These are phyloP conservation scores for Euthynnus affinis DNA, from an alignment of 2,797 vertebrate species.

Conservation along the genomic window DNA sequence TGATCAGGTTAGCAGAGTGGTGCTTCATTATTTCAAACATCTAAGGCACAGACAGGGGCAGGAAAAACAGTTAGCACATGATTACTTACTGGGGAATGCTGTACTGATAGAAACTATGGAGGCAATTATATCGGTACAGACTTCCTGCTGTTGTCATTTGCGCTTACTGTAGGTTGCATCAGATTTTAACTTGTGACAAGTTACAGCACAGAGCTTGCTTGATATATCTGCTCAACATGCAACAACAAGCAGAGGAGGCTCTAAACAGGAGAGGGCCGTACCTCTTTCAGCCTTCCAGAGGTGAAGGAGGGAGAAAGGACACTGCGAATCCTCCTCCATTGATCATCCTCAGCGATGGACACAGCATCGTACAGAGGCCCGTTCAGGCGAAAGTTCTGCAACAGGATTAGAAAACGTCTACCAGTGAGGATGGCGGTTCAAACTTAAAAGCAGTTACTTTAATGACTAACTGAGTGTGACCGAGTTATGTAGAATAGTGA, in stretches of 20 bases:
- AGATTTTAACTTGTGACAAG: too few relatives aligned
- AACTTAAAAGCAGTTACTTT: not conserved
- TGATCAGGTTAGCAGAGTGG: conserved; percentile 76
- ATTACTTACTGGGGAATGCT: not conserved
- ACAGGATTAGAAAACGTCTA: not conserved
- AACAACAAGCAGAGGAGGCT: not conserved
- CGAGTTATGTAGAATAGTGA: not conserved
- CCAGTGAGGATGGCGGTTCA: not conserved
- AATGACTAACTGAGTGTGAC: not conserved
- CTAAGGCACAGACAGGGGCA: conserved; percentile 62
- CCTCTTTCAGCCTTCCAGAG: conserved; percentile 89
- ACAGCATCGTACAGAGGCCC: conserved; percentile 80
- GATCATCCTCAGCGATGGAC: conserved; percentile 76
- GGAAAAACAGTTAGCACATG: not conserved
- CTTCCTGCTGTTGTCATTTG: not conserved
- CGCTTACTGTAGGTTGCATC: not conserved
- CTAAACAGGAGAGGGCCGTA: conserved; percentile 24
- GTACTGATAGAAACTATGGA: too few relatives aligned
- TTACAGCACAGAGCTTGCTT: not conserved
- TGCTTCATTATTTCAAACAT: conserved; percentile 85
- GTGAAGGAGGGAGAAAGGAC: conserved; percentile 88
- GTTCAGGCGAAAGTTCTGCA: conserved; percentile 82
- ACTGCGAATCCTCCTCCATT: conserved; percentile 86
- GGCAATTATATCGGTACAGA: not conserved
- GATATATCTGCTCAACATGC: not conserved